phyloP scores from a whole-genome alignment of 2,888 invertebrate species.

The Pachymerium ferrugineum region DNA sequence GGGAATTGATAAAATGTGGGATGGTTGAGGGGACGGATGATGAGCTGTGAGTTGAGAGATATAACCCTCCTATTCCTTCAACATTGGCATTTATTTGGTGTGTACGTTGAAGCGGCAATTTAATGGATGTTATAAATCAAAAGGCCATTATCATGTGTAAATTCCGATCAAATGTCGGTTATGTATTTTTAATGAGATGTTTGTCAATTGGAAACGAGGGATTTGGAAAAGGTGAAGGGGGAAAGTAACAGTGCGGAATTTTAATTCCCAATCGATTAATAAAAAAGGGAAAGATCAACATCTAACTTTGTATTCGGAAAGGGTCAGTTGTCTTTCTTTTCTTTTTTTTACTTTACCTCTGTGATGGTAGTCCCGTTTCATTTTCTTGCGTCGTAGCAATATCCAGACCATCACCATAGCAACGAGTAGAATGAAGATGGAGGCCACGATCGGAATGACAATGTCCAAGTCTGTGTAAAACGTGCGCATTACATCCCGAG shows the following conservation, averaged over 20 bases:
- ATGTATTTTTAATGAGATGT: constrained; percentile 20
- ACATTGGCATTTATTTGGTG: not conserved
- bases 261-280: constrained; percentile 6
- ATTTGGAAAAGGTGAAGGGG: too few species aligned
- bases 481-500: constrained; percentile 21
- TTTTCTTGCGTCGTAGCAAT: constrained; percentile 33
- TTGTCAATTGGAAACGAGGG: constrained; percentile 5
- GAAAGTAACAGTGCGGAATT: not conserved
- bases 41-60: constrained; percentile 5
- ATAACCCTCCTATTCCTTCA: not conserved
- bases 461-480: constrained; percentile 35
- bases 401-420: constrained; percentile 35
- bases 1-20: constrained; percentile 18
- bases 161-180: constrained; percentile 18
- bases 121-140: constrained; percentile 16
- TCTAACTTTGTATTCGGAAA: too few species aligned
- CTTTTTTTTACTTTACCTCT: constrained; percentile 28
- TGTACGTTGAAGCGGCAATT: not conserved
- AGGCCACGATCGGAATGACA: constrained; percentile 34
- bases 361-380: constrained; percentile 24
- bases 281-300: not conserved
- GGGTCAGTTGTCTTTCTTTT: too few species aligned
- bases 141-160: constrained; percentile 10
- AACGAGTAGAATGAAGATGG: constrained; percentile 33
- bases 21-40: constrained; percentile 11